Evolutionary conservation across 37 sponge, comb jelly and placozoan genomes (phyloP).

Genomic region (Cladorhizidae sp.): DNA sequence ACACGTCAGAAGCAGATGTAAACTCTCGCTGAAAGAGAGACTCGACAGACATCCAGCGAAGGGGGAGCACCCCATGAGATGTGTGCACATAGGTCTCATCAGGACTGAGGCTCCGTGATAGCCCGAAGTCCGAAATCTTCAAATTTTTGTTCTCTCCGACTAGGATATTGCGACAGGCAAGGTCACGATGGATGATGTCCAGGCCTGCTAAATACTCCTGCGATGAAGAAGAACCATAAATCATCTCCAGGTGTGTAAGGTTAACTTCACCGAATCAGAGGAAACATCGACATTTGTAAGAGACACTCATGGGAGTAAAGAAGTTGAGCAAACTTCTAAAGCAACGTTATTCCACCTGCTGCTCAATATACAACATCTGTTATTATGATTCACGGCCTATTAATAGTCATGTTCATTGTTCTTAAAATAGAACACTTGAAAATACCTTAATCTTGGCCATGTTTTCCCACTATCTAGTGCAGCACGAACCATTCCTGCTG

Average conservation of each 20-base stretch:
- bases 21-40: conserved; percentile 57
- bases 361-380: too few relatives aligned
- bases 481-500: conserved; percentile 71
- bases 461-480: too few relatives aligned
- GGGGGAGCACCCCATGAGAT: conserved; percentile 61
- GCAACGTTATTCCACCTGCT: too few relatives aligned
- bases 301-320: too few relatives aligned
- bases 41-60: conserved; percentile 81
- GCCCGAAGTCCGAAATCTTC: conserved; percentile 81
- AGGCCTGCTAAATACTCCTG: conserved; percentile 65
- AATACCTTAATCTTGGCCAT: too few relatives aligned
- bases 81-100: conserved; percentile 68
- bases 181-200: conserved; percentile 72
- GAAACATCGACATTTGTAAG: too few relatives aligned
- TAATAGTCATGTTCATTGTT: too few relatives aligned
- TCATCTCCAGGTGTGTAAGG: too few relatives aligned
- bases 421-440: too few relatives aligned
- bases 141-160: conserved; percentile 70
- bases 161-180: conserved; percentile 80
- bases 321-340: too few relatives aligned
- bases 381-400: too few relatives aligned
- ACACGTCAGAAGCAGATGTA: conserved; percentile 72
- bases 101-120: conserved; percentile 44
- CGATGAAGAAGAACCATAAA: not conserved
- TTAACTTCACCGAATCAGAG: too few relatives aligned